Base-by-base conservation (phyloP, 2,888 invertebrate species). In the Phengaris alcon region DNA sequence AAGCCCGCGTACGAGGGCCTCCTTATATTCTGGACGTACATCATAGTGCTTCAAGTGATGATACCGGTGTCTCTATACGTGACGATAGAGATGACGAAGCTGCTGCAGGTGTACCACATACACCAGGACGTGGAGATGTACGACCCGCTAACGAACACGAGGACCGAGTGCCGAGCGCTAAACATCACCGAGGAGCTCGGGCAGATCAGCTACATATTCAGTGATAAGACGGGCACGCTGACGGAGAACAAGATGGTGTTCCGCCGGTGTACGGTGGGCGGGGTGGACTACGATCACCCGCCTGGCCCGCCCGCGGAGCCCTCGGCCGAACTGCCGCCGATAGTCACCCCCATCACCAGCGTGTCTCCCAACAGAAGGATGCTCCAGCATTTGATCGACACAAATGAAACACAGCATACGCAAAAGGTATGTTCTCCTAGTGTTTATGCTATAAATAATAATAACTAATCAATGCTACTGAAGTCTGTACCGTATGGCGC, bases 191-290 rank as follows among this genome's bases (percentile, higher is more conserved):
- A 99, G 89, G 99, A 99, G 90, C 94, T 99, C 81, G 99, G 99
- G 1, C 99, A 99, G 93, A 95, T 96, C 80, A 87, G 87, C 79
- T 99, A 99, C 85, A 95, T 99, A 79, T 99, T 99, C 91, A 98
- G 98, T 10, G 99, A 99, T 88, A 99, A 99, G 92, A 99, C 99
- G 0, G 99, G 99, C 7, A 99, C 99, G 2, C 92, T 99, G 76
- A 99, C 99, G 0, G 99, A 99, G 90, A 99, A 99, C 88, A 97
- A 98, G 89, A 99, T 99, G 99, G 95, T 98, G 84, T 99, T 99
- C 90, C 95, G 98, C 76, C 94, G 97, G 73, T 99, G 99, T 85
- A 96, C 97, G 3, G 96, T 99, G 48, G 96, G 96, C 46, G 99
- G 98, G 0, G 95, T 96, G 64, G 98, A 99, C 89, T 99, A 98